Conservation (phyloP, 1,140 invertebrate species). For the Zophobas morio region DNA sequence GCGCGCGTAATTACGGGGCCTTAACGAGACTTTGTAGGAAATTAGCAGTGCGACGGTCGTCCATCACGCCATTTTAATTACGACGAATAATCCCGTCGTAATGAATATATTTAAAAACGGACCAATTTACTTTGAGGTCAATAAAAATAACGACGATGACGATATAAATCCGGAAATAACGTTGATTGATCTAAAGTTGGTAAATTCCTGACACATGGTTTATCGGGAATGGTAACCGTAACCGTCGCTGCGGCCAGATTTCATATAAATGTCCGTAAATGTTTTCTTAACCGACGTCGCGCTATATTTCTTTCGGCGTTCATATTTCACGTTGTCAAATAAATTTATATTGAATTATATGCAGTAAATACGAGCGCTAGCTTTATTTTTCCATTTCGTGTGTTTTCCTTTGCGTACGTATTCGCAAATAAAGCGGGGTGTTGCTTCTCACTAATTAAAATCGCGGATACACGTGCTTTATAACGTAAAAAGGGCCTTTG, state of each 20-base stretch:
- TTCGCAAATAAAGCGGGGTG: background rate
- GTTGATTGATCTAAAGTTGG: too few species aligned
- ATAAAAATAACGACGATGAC: too few species aligned
- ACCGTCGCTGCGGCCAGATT: background rate
- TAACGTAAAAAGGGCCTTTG: conserved; percentile 8
- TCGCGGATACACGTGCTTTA: background rate
- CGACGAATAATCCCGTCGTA: conserved; percentile 20
- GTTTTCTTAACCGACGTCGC: conserved; percentile 25
- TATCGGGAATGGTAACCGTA: too few species aligned
- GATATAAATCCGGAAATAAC: too few species aligned
- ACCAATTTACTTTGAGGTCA: too few species aligned
- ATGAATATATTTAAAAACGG: conserved; percentile 16
- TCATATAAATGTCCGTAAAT: conserved; percentile 34
- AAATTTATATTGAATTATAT: conserved; percentile 49
- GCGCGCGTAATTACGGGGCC: conserved; percentile 12
- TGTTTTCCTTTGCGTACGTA: conserved; percentile 4
- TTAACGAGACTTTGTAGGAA: conserved; percentile 34
- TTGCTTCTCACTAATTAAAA: conserved; percentile 5
- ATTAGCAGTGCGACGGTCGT: conserved; percentile 23
- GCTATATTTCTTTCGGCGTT: conserved; percentile 24
- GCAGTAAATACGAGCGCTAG: conserved; percentile 38
- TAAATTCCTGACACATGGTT: too few species aligned
- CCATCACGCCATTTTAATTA: conserved; percentile 29
- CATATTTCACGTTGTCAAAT: conserved; percentile 47
- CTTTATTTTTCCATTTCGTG: conserved; percentile 30